Evolutionary conservation across 2,888 invertebrate genomes (phyloP).

Genomic region (Drosophila birchii): DNA sequence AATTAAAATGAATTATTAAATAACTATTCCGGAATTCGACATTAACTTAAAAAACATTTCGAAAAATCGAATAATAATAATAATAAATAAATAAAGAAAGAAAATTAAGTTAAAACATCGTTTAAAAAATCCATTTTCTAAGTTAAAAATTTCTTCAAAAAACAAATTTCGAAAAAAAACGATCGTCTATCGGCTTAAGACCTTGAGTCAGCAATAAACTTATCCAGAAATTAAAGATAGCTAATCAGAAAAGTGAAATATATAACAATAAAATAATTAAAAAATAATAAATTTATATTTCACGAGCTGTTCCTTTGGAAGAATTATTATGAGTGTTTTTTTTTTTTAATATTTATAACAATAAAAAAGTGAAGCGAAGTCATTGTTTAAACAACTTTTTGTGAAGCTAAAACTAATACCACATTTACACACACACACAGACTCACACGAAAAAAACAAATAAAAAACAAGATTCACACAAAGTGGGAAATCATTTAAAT

Average conservation of each 20-base stretch:
- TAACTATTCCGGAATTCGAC: too few species aligned
- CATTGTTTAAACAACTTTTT: slow-evolving; percentile 2
- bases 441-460: background rate
- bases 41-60: too few species aligned
- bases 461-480: background rate
- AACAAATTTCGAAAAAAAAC: too few species aligned
- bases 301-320: background rate
- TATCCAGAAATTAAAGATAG: background rate
- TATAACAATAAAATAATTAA: background rate
- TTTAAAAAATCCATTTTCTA: too few species aligned
- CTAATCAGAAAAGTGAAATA: background rate
- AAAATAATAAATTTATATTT: background rate
- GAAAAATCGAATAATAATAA: too few species aligned
- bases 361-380: background rate
- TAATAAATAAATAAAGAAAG: too few species aligned
- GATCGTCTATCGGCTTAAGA: too few species aligned
- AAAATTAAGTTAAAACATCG: too few species aligned
- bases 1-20: too few species aligned
- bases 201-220: background rate
- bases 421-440: slow-evolving; percentile 3
- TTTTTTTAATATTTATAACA: background rate
- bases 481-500: background rate
- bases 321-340: background rate
- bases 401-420: background rate
- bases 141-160: too few species aligned